Evolutionary conservation across 2,888 invertebrate genomes (phyloP).

Genomic region (Latheticus oryzae): DNA sequence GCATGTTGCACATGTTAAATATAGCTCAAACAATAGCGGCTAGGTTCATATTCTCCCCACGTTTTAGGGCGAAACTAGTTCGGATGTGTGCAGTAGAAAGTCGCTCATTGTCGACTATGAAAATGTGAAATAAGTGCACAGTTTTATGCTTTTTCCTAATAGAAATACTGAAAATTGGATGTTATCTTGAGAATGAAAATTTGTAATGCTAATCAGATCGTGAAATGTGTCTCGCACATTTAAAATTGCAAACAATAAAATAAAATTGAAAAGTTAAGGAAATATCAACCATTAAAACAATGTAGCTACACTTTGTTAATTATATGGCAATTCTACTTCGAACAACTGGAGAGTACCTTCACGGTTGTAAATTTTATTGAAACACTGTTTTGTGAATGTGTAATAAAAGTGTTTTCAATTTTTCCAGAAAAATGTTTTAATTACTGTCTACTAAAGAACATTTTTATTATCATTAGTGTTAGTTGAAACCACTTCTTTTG

Average conservation of each 20-base stretch:
- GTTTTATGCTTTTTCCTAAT: no score
- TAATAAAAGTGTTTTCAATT: conserved; percentile 23
- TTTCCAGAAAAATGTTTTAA: no score
- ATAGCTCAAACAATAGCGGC: not conserved
- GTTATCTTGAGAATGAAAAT: no score
- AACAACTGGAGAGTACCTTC: conserved; percentile 16
- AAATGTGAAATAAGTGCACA: no score
- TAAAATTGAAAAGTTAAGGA: conserved; percentile 1
- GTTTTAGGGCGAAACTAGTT: conserved; percentile 19
- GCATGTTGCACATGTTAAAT: conserved; percentile 10
- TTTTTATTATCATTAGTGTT: no score
- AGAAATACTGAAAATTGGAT: no score
- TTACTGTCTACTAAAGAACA: no score
- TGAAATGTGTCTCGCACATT: no score
- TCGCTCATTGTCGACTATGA: conserved; percentile 8
- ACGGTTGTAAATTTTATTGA: conserved; percentile 29
- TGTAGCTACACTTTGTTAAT: conserved; percentile 23
- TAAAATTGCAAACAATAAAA: no score
- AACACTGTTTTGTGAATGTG: conserved; percentile 20
- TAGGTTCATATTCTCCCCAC: conserved; percentile 10
- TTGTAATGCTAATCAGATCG: not conserved
- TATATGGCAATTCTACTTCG: conserved; percentile 20
- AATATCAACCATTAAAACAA: conserved; percentile 23
- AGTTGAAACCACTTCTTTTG: no score
- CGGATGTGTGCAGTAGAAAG: conserved; percentile 13